Evolutionary conservation across 2,888 invertebrate species (phyloP).

Genomic region (Sturmia bella): DNA sequence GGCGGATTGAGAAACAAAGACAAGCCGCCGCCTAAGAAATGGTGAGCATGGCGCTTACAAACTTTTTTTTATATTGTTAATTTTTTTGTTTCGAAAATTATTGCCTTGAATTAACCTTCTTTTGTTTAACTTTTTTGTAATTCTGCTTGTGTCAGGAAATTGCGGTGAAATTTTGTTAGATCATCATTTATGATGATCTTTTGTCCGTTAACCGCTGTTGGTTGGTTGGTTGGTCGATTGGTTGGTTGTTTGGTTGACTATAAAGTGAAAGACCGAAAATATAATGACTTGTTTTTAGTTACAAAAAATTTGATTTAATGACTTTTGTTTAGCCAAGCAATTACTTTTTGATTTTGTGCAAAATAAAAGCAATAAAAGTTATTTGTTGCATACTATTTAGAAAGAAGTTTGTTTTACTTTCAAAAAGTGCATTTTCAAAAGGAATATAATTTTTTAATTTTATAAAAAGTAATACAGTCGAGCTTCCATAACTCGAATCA

Average conservation of each 20-base stretch:
- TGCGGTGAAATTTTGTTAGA: slow-evolving; percentile 32
- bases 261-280: not conserved
- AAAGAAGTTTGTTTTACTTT: too few species aligned
- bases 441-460: too few species aligned
- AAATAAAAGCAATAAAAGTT: not conserved
- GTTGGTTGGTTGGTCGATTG: too few species aligned
- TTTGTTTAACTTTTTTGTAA: slow-evolving; percentile 39
- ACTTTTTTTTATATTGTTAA: not conserved
- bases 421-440: too few species aligned
- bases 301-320: not conserved
- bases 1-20: slow-evolving; percentile 16
- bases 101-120: slow-evolving; percentile 65
- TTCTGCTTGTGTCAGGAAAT: not conserved
- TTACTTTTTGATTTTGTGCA: slow-evolving; percentile 9
- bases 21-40: slow-evolving; percentile 50
- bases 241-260: too few species aligned
- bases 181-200: slow-evolving; percentile 25
- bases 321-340: not conserved
- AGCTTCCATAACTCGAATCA: too few species aligned
- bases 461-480: too few species aligned
- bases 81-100: slow-evolving; percentile 33
- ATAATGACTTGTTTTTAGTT: slow-evolving; percentile 37
- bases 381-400: too few species aligned
- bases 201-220: not conserved
- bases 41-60: slow-evolving; percentile 55